Base-by-base conservation (phyloP, 2,797 vertebrate species). In the Acropternis orthonyx region DNA sequence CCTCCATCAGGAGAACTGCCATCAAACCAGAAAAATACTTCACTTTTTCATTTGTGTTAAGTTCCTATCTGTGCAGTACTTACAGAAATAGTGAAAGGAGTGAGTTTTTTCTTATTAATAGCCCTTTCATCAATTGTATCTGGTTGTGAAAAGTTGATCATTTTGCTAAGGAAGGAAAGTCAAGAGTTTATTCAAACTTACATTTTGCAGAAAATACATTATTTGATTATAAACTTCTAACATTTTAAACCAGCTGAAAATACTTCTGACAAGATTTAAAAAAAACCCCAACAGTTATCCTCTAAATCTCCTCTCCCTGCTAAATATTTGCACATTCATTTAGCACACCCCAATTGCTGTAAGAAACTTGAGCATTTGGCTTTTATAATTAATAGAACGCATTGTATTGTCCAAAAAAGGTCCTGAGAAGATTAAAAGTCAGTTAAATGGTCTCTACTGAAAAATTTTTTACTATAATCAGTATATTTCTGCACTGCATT, bases 51-150 rank as follows among this genome's bases (percentile, higher is more conserved):
- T 74, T 61, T 77, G 7, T 79, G 43, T 14, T 22, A 85, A 66
- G n/a, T 78, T 84, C 30, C 37, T 66, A 48, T 72, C 51, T 66
- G 34, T 59, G 32, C 49, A 92, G 61, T 95, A 98, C 99, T 99
- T 98, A 99, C 99, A 94, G 98, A 99, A 98, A 99, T 83, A 68
- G 98, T 99, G 97, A 99, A 99, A 83, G 98, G 98, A 37, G 99
- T 98, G 12, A 98, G 98, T 89, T 99, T 99, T 97, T 98, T 99
- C 48, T 98, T 99, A 98, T 99, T 99, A 97, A 99, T 99, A 95
- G 99, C 99, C 94, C 99, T 98, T 96, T 99, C 99, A 75, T 99
- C 99, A 89, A 99, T 99, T 14, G 99, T 99, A 91, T 99, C 99
- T 43, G 99, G 98, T 95, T 99, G 98, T 61, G 99, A 99, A 89